These are phyloP conservation scores for Drosophila helvetica DNA, from an alignment of 2,888 invertebrate species.

Conservation along the genomic window DNA sequence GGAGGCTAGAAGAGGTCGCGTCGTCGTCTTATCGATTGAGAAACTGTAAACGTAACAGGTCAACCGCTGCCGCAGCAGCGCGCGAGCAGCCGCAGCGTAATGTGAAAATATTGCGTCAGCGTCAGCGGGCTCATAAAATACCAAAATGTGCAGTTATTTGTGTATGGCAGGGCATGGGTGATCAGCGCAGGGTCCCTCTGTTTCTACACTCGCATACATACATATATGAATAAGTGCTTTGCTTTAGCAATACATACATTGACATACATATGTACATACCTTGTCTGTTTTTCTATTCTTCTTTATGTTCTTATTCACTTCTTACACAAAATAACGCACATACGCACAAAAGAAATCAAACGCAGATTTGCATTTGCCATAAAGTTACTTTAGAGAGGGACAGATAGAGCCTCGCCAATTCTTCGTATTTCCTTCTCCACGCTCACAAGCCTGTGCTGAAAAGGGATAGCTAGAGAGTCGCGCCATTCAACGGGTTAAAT, in stretches of 20 bases:
- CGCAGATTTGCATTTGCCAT: background rate
- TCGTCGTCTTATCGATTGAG: slow-evolving; percentile 65
- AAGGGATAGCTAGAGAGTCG: too few relatives aligned
- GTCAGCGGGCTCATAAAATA: slow-evolving; percentile 35
- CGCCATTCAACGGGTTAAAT: too few relatives aligned
- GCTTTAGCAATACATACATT: too few relatives aligned
- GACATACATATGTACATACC: too few relatives aligned
- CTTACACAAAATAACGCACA: background rate
- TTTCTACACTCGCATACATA: too few relatives aligned
- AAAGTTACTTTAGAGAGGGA: background rate
- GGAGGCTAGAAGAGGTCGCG: slow-evolving; percentile 1
- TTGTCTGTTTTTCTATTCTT: background rate
- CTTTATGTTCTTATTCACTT: background rate
- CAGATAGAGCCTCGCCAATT: background rate
- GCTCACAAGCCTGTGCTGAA: too few relatives aligned
- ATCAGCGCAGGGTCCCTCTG: too few relatives aligned
- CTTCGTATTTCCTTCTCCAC: background rate
- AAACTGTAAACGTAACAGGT: slow-evolving; percentile 70
- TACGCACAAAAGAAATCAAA: background rate
- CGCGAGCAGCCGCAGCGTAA: slow-evolving; percentile 7
- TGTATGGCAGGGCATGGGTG: background rate
- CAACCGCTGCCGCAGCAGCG: slow-evolving; percentile 40
- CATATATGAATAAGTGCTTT: too few relatives aligned
- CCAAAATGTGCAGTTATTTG: slow-evolving; percentile 45
- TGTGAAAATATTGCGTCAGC: slow-evolving; percentile 45